A percentile compares a stretch with the other conserved stretches of the same genome.
Evolutionary conservation across 2,113 vertebrate genomes (phyloP).

Genomic region (Actinemys pallida): DNA sequence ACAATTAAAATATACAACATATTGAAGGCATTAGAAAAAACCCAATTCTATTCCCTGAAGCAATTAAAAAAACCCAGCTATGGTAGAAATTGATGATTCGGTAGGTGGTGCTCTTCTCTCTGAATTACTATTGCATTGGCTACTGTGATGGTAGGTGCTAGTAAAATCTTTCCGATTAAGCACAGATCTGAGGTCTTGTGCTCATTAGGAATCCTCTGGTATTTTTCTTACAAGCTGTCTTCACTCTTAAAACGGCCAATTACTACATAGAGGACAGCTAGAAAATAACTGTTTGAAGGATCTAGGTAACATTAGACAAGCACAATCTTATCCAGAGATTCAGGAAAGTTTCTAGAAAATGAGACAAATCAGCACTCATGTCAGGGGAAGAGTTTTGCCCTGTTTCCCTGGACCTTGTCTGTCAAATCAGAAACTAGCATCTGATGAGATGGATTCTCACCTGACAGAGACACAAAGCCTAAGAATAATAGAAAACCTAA

Average conservation of each 20-base stretch:
- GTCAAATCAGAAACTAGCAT: fast-evolving
- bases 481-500: fast-evolving
- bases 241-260: background rate
- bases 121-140: background rate
- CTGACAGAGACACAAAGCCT: background rate
- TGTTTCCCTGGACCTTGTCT: fast-evolving
- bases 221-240: background rate
- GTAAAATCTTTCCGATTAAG: background rate
- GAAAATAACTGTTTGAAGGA: background rate
- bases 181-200: background rate
- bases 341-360: background rate
- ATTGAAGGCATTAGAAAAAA: background rate
- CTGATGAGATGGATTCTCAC: too few species aligned
- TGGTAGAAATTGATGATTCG: background rate
- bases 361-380: background rate
- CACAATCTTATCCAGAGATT: background rate
- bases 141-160: background rate
- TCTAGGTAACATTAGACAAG: background rate
- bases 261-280: background rate
- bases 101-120: background rate
- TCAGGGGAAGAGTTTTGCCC: fast-evolving
- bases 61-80: background rate
- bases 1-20: background rate
- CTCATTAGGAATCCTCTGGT: background rate
- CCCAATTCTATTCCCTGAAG: background rate